Base-by-base conservation (phyloP, 2,113 vertebrate species). In the Callorhinus ursinus region DNA sequence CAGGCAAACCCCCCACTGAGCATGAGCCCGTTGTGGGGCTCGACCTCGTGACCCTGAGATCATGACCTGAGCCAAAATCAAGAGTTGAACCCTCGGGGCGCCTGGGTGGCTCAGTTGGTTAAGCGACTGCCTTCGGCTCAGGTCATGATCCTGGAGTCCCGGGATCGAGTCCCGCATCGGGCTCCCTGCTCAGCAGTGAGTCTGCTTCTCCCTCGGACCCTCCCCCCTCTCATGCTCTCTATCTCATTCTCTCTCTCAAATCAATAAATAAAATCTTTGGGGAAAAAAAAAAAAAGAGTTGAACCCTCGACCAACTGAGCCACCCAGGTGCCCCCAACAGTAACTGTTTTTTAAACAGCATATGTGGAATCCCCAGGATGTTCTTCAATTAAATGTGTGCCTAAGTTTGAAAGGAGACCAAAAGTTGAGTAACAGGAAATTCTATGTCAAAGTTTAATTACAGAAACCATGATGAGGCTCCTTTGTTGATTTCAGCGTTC, bases 361-460 rank as follows among this genome's bases (percentile, higher is more conserved):
- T 12, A 65, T 33, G 42, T 81, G 33, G n/a, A 72, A 51, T 33
- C n/a, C 13, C 51, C 33, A 13, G 8, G 55, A 74, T 53, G 67
- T 12, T 74, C 63, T 84, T 49, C 63, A 82, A 31, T 90, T 61
- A 67, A 83, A 81, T 63, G 46, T 57, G 15, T 85, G 65, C 46
- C 53, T 5, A 42, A 81, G 33, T 92, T 63, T 74, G 72, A 91
- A 84, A 95, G 49, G 12, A 95, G 26, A 36, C n/a, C 16, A 14
- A 69, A 93, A 92, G 59, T 59, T 84, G 57, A 96, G 59, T 65
- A 21, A 61, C 15, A 65, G 51, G 18, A 90, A 94, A 85, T 88
- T 71, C 67, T 85, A 80, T 76, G 94, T 93, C 88, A 81, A 83
- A 74, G 19, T 83, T 76, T 81, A 88, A 74, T 59, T 81, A 39